Evolutionary conservation across 2,113 vertebrate genomes (phyloP).

Genomic region (Bos javanicus): DNA sequence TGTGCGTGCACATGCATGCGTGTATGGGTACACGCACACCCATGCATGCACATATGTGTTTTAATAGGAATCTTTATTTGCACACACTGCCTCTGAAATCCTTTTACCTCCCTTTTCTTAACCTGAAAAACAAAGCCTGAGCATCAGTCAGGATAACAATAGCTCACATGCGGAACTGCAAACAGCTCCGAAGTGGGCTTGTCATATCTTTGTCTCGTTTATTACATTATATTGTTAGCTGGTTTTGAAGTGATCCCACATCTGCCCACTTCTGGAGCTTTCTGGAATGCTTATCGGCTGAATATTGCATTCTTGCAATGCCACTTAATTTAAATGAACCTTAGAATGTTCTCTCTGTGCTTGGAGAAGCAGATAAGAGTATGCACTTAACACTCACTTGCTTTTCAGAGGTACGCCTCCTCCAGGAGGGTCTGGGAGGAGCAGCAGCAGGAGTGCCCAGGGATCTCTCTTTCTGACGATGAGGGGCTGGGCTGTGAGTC

Average conservation of each 20-base stretch:
- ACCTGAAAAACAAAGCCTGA: not conserved
- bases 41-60: rapidly evolving
- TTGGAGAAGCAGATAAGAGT: not conserved
- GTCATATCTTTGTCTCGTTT: not conserved
- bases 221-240: not conserved
- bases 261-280: not conserved
- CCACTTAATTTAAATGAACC: not conserved
- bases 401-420: not conserved
- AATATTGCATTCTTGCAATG: not conserved
- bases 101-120: not conserved
- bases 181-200: not conserved
- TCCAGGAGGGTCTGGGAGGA: not conserved
- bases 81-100: not conserved
- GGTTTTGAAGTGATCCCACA: not conserved
- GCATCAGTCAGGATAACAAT: not conserved
- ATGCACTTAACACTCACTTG: not conserved
- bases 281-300: not conserved
- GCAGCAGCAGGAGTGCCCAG: not conserved
- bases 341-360: not conserved
- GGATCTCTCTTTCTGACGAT: not conserved
- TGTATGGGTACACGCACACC: rapidly evolving
- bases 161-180: not conserved
- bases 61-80: not conserved
- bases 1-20: rapidly evolving
- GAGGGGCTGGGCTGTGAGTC: not conserved